A percentile compares a stretch with the other conserved stretches of the same genome.
Conservation (phyloP, 92 coral and sea anemone species). For the Phymanthus crucifer region DNA sequence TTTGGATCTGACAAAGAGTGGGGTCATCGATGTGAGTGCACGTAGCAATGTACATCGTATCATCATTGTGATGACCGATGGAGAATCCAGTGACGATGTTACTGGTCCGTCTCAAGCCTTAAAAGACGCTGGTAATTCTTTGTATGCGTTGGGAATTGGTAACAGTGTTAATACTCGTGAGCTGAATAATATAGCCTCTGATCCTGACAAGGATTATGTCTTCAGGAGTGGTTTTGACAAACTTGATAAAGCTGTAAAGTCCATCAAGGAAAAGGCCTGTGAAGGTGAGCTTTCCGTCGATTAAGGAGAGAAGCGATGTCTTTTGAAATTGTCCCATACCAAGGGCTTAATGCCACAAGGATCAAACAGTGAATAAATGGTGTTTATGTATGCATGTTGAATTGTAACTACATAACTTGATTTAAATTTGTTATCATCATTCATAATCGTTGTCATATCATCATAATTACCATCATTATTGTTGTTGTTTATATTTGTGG, state of each 20-base stretch:
- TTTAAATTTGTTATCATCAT: too few relatives aligned
- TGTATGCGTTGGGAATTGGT: constrained; percentile 67
- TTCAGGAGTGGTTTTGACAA: constrained; percentile 34
- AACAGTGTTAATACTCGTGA: constrained; percentile 27
- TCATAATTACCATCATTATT: too few relatives aligned
- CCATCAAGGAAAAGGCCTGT: constrained; percentile 46
- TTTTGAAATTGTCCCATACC: neutral
- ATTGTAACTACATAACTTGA: too few relatives aligned
- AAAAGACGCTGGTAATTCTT: constrained; percentile 55
- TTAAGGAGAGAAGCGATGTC: neutral
- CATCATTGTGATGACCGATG: constrained; percentile 72
- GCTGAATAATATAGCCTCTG: constrained; percentile 70
- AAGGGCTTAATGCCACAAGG: too few relatives aligned
- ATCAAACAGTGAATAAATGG: too few relatives aligned
- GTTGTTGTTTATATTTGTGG: neutral
- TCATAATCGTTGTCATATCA: too few relatives aligned
- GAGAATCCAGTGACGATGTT: constrained; percentile 35
- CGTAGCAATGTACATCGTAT: constrained; percentile 46
- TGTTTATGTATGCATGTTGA: too few relatives aligned
- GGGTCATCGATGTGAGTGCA: constrained; percentile 37
- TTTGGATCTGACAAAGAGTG: constrained; percentile 29
- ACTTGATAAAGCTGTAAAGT: constrained; percentile 23
- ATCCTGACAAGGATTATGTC: constrained; percentile 67
- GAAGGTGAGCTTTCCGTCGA: constrained; percentile 9
- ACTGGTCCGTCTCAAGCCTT: constrained; percentile 60